These are phyloP conservation scores for Pyrgilauda ruficollis DNA, from an alignment of 2,113 vertebrate genomes.

Conservation along the genomic window DNA sequence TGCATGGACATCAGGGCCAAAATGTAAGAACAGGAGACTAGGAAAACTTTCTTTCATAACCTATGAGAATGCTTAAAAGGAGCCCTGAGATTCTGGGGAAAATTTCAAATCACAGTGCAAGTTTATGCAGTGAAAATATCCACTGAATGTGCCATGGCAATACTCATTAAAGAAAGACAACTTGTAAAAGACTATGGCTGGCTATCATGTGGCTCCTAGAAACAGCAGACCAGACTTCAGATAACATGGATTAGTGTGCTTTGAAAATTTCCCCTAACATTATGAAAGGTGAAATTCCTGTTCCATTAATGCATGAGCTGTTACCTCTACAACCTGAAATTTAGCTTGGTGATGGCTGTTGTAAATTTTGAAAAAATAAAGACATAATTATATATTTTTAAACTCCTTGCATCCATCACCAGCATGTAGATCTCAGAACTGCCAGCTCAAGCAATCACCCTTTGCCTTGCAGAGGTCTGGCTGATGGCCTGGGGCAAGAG, in stretches of 20 bases:
- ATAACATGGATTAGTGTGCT: not conserved
- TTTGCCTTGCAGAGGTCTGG: not conserved
- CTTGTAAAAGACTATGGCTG: not conserved
- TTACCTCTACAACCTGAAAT: not conserved
- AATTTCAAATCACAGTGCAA: not conserved
- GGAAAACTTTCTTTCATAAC: not conserved
- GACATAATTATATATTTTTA: not conserved
- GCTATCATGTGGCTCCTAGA: not conserved
- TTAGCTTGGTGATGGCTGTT: not conserved
- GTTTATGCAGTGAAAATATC: not conserved
- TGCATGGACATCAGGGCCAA: not conserved
- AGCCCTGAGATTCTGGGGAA: not conserved
- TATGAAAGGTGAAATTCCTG: not conserved
- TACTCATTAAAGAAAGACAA: not conserved
- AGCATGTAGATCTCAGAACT: not conserved
- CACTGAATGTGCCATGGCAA: not conserved
- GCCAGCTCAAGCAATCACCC: not conserved
- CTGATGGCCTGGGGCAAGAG: not conserved
- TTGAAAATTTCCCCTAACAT: not conserved
- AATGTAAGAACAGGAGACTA: not conserved
- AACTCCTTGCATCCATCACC: not conserved
- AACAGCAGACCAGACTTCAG: not conserved
- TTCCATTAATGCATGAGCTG: not conserved
- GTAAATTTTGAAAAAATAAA: not conserved
- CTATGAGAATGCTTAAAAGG: not conserved